Percentiles rank a stretch among this genome's conserved stretches.
Conservation (phyloP, 2,888 invertebrate genomes). For the Euphydryas editha region DNA sequence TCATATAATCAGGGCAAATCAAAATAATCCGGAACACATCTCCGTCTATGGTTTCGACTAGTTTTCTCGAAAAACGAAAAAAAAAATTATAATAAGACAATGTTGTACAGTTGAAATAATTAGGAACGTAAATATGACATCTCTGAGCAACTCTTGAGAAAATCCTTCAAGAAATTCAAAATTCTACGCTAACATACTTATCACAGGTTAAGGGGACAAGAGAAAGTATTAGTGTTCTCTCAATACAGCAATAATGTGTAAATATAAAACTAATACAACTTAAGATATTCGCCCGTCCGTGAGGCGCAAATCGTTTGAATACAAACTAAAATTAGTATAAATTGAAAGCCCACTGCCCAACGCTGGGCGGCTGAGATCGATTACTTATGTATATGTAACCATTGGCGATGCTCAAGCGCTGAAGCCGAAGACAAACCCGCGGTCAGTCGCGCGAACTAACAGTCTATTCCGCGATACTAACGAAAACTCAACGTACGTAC, state of each 20-base stretch:
- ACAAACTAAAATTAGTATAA: slow-evolving; percentile 63
- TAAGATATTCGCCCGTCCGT: slow-evolving; percentile 64
- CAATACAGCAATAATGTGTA: slow-evolving; percentile 72
- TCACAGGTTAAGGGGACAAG: slow-evolving; percentile 84
- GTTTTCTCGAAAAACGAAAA: slow-evolving; percentile 62
- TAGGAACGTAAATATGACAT: slow-evolving; percentile 78
- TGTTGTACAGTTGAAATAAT: slow-evolving; percentile 75
- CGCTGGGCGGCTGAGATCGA: slow-evolving; percentile 79
- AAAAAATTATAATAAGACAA: slow-evolving; percentile 53
- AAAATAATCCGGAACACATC: slow-evolving; percentile 53
- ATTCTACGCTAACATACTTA: slow-evolving; percentile 80
- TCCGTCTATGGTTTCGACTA: slow-evolving; percentile 63
- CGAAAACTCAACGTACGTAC: background rate
- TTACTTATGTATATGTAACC: slow-evolving; percentile 70
- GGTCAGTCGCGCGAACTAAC: slow-evolving; percentile 38
- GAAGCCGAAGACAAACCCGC: slow-evolving; percentile 56
- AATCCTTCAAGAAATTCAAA: slow-evolving; percentile 73
- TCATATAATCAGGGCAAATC: slow-evolving; percentile 64
- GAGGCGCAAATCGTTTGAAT: slow-evolving; percentile 55
- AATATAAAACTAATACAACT: slow-evolving; percentile 77
- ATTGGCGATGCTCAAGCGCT: slow-evolving; percentile 73
- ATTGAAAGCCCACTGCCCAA: slow-evolving; percentile 75
- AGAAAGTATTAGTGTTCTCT: slow-evolving; percentile 82
- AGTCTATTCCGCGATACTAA: slow-evolving; percentile 7
- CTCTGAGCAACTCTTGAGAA: slow-evolving; percentile 76